Percentiles rank a stretch among this genome's conserved stretches.
Conservation (phyloP, 2,888 invertebrate species). For the Nasonovia ribisnigri region DNA sequence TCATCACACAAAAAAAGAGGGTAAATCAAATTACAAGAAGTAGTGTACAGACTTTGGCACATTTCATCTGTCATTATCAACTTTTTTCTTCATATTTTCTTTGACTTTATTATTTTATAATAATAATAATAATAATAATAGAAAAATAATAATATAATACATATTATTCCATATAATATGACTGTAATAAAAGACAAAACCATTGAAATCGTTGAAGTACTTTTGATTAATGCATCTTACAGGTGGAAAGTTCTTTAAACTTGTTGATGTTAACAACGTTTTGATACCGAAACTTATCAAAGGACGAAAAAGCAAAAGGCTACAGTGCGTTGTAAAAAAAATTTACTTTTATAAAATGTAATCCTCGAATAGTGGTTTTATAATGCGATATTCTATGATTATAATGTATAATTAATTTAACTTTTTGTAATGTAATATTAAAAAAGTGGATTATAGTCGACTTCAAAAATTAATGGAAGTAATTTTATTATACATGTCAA, state of each 20-base stretch:
- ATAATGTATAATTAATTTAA: constrained; percentile 46
- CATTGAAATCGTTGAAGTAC: neutral
- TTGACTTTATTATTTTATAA: constrained; percentile 35
- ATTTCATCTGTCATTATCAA: constrained; percentile 59
- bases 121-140: constrained; percentile 44
- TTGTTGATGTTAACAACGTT: neutral
- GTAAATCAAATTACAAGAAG: constrained; percentile 41
- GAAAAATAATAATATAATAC: constrained; percentile 38
- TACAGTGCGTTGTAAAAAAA: neutral
- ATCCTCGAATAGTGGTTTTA: neutral
- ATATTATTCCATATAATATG: constrained; percentile 33
- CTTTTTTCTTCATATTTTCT: constrained; percentile 35
- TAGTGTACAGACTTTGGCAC: constrained; percentile 53
- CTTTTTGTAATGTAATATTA: neutral
- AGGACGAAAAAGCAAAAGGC: constrained; percentile 26
- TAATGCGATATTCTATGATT: constrained; percentile 29
- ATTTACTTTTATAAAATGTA: constrained; percentile 24
- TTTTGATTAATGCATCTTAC: constrained; percentile 45
- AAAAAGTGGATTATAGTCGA: neutral
- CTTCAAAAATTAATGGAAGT: constrained; percentile 22
- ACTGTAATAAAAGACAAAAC: constrained; percentile 10
- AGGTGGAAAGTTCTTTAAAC: constrained; percentile 22
- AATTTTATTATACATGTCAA: neutral
- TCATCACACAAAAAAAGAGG: neutral
- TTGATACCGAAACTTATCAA: neutral